phyloP scores from a whole-genome alignment of 2,113 vertebrate species.

The Ciconia boyciana region DNA sequence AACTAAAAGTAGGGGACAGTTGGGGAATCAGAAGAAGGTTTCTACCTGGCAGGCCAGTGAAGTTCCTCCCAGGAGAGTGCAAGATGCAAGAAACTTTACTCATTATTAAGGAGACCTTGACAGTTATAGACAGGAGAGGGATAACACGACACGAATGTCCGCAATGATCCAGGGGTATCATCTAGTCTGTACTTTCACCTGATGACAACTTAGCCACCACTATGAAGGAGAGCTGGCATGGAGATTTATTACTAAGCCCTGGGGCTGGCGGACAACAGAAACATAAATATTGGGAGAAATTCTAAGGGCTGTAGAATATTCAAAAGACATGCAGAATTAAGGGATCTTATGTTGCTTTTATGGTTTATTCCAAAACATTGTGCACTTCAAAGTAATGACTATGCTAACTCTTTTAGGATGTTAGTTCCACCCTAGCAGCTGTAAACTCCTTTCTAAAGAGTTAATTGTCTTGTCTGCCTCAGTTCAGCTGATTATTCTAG shows the following conservation, averaged over 20 bases:
- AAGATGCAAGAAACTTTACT: not conserved
- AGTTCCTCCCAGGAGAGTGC: not conserved
- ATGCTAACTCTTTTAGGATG: not conserved
- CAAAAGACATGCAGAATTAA: not conserved
- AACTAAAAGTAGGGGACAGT: not conserved
- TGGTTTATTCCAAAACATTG: not conserved
- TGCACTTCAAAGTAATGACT: not conserved
- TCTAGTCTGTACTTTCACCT: not conserved
- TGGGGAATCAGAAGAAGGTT: not conserved
- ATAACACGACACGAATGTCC: not conserved
- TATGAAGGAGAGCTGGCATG: not conserved
- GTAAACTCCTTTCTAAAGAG: not conserved
- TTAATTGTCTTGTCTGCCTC: slow-evolving; percentile 13
- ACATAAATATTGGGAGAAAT: not conserved
- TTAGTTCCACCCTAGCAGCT: not conserved
- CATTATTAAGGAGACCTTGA: not conserved
- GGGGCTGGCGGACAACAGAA: not conserved
- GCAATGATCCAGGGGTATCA: not conserved
- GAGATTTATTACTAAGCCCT: not conserved
- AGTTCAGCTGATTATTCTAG: not conserved
- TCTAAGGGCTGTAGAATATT: not conserved
- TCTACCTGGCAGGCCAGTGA: not conserved
- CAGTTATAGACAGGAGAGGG: not conserved
- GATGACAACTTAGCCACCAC: not conserved
- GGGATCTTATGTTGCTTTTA: not conserved